Evolutionary conservation across 1,140 invertebrate species (phyloP), one percentile per base, ranked within the genome.

Genomic region (Drosophila sturtevanti): DNA sequence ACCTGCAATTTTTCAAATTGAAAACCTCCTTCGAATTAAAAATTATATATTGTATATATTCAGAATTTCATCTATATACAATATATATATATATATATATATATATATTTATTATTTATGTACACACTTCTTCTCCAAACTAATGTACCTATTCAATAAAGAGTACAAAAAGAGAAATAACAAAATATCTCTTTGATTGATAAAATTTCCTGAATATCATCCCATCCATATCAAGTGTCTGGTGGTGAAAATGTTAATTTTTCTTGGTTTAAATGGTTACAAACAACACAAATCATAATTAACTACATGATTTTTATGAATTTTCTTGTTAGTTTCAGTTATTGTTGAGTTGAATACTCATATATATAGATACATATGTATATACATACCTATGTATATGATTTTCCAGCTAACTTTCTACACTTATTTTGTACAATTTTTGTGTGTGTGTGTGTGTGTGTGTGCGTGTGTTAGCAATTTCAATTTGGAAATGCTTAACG

Each of bases 401-500:
- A 18, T 44, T 44, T 63, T 54, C 38, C 21, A 72, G 5, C 11
- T 22, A 73, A 74, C 72, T 74, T 74, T 76, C 73, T 68, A 56
- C 60, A 68, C 18, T 58, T 2, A 31, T 37, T 63, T 63, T 56
- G 9, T 67, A 61, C 56, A 58, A 38, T 74, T 21, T n/a, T n/a
- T n/a, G n/a, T n/a, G n/a, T n/a, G 14, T 22, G 16, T 12, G 35
- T 58, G 14, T 22, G 16, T 12, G 35, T 58, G 14, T 22, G 16
- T 12, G 35, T 58, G n/a, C n/a, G 14, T 22, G 16, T 12, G 35
- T 58, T 27, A 14, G 37, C 59, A 24, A 44, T 51, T 56, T 77
- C 62, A 44, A 65, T 77, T 77, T 74, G 66, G 66, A 74, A 77
- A 77, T 74, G 63, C 24, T 71, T 56, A 63, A 35, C 65, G 64